These are phyloP conservation scores for Dasypus novemcinctus DNA, from an alignment of 2,113 vertebrate genomes.

Conservation along the genomic window DNA sequence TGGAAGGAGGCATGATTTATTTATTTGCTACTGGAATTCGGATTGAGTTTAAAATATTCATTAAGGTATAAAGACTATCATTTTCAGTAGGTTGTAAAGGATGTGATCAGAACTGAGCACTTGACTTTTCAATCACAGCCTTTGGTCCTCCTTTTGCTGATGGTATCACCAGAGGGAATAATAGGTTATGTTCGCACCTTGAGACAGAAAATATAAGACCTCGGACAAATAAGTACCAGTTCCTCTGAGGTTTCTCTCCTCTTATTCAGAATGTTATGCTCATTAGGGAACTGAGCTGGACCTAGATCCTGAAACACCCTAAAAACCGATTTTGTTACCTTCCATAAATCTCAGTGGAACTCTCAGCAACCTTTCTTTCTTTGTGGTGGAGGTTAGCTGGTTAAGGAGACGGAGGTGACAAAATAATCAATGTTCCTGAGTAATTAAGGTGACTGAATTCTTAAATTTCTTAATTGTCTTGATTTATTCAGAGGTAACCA, in stretches of 20 bases:
- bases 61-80: background rate
- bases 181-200: background rate
- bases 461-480: background rate
- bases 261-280: background rate
- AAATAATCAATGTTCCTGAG: background rate
- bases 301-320: background rate
- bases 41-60: background rate
- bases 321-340: background rate
- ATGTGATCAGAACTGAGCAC: background rate
- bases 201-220: background rate
- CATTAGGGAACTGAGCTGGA: background rate
- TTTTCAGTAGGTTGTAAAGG: background rate
- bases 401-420: background rate
- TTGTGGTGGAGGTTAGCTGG: background rate
- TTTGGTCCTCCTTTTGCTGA: background rate
- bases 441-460: background rate
- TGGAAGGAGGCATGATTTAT: background rate
- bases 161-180: background rate
- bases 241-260: background rate
- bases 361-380: background rate
- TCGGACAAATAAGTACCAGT: background rate
- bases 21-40: background rate
- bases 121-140: background rate
- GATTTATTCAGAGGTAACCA: background rate
- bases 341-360: background rate